Base-by-base conservation (phyloP, 2,113 vertebrate species). In the Eclectus roratus region DNA sequence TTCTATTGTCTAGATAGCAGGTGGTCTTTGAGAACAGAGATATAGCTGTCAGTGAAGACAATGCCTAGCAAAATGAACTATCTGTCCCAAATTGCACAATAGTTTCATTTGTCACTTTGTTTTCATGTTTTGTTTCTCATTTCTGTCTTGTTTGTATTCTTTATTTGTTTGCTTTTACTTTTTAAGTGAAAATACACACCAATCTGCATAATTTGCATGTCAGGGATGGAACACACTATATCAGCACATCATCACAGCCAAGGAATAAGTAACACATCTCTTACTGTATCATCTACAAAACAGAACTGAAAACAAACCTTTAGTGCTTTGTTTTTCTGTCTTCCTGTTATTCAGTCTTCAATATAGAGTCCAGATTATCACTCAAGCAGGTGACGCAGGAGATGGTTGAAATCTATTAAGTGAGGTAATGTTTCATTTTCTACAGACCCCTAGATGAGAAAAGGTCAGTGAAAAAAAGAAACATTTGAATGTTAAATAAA, bases 361-460 rank as follows among this genome's bases (percentile, higher is more conserved):
- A 68, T 76, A 96, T 33, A 90, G 71, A 80, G 39, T 82, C 20
- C 10, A 86, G 95, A 95, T 84, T 92, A 92, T 63, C 77, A 91
- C 28, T 93, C 44, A 91, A 95, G 69, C 78, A 92, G 31, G 33
- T 2, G 0, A 44, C 7, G 43, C 35, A 90, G 52, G 84, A 96
- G 88, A 14, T 20, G 19, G 95, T 21, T 91, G 83, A 97, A 94
- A 96, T 74, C 68, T 94, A 91, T 85, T 94, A 98, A 93, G 19
- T 4, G 44, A 95, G 41, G 64, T 95, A 92, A 86, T 0, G 17
- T 44, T 94, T 97, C 14, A 39, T 97, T 97, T 98, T 97, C 80
- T 81, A 90, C 35, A 73, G 60, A 41, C 29, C 8, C 92, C 49
- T 92, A 39, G 29, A 78, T 82, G 33, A 91, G 23, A 21, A 95